Evolutionary conservation across 92 coral and sea anemone species (phyloP), one percentile per base, ranked within the genome.

Genomic region (Pocillopora meandrina): DNA sequence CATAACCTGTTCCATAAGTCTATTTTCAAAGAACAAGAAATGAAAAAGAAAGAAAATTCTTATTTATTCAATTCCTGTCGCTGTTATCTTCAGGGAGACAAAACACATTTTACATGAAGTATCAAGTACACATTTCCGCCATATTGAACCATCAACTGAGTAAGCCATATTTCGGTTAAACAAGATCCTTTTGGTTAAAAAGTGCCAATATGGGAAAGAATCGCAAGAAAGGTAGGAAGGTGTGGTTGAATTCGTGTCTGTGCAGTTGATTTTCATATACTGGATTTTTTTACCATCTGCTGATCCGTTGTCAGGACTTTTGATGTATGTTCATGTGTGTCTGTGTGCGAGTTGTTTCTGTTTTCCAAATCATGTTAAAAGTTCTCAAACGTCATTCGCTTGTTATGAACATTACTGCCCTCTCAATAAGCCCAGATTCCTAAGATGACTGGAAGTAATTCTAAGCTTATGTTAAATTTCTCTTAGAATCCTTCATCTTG

Each of bases 191-290:
- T 78, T 12, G 47, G 49, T 58, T 9, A 33, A 16, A 70, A 11
- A 57, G 61, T 42, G 59, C 10, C 21, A 61, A 33, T 55, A 83
- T 83, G 86, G 86, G 86, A 55, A 83, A 83, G 65, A 83, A 83
- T 20, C 86, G 86, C 0, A 83, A 64, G 86, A 83, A 73, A 73
- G 86, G 86, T 83, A 74, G 55, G 26, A 18, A 59, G 61, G 33
- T 5, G 20, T 17, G 35, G 20, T 5, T 42, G 5, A 49, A 49
- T 19, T 21, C 17, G 31, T 49, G 14, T 49, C 21, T 15, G 31
- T 69, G 56, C 74, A 70, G 16, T 81, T 13, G 13, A 26, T 33
- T 3, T 13, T 35, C 52, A 68, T 33, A 68, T 13, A 23, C 8
- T 6, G 33, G n/a, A 61, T n/a, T 64, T 17, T 26, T 64, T 3